Conservation (phyloP, 2,888 invertebrate species). For the Ochlodes sylvanus region DNA sequence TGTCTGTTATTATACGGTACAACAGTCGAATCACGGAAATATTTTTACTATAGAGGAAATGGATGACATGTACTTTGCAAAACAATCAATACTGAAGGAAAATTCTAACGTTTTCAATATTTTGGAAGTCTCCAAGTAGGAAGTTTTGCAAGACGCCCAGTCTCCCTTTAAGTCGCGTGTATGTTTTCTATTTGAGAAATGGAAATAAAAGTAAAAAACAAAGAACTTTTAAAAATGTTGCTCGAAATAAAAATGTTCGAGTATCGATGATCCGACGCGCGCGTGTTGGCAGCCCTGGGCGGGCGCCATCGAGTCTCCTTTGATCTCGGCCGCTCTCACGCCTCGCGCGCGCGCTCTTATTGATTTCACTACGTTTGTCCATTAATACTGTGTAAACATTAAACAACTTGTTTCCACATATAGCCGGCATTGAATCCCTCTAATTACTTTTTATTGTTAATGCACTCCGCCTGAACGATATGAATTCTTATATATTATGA, state of each 20-base stretch:
- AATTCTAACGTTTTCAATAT: background rate
- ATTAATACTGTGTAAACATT: slow-evolving; percentile 47
- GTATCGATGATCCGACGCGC: slow-evolving; percentile 20
- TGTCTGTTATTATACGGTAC: no score
- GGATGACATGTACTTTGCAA: background rate
- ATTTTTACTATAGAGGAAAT: no score
- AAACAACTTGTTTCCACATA: slow-evolving; percentile 43
- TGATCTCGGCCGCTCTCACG: slow-evolving; percentile 54
- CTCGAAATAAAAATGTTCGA: slow-evolving; percentile 25
- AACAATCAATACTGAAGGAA: background rate
- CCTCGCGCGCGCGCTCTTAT: slow-evolving; percentile 50
- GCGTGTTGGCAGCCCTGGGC: slow-evolving; percentile 44
- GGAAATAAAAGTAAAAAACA: background rate
- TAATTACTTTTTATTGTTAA: slow-evolving; percentile 17
- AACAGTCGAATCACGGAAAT: no score
- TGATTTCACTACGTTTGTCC: slow-evolving; percentile 53
- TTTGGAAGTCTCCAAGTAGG: background rate
- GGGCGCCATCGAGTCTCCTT: slow-evolving; percentile 49
- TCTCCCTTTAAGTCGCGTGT: background rate
- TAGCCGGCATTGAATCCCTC: slow-evolving; percentile 37
- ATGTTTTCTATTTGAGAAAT: background rate
- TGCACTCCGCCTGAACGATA: slow-evolving; percentile 11
- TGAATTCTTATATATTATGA: no score
- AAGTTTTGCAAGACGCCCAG: background rate
- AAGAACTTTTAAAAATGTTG: background rate